Evolutionary conservation across 2,113 vertebrate species (phyloP), one percentile per base, ranked within the genome.

Genomic region (Rhagologus leucostigma): DNA sequence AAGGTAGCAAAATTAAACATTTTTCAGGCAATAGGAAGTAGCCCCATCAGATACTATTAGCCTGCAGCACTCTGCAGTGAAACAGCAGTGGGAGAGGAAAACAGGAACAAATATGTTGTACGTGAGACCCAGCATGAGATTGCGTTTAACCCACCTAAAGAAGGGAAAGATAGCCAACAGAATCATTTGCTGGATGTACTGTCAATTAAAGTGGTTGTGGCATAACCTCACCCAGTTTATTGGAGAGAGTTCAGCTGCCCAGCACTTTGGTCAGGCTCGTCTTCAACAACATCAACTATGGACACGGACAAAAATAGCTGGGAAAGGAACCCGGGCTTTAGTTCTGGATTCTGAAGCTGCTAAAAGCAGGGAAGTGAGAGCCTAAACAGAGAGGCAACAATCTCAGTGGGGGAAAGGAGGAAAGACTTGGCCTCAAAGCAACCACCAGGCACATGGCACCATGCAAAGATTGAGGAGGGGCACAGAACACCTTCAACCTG

Each of bases 51-150:
- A 84, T 88, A 84, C 62, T 33, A 90, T 96, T 96, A 96, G 88
- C 82, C 64, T 42, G 67, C 59, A 86, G 67, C 70, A 82, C 91
- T 95, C 84, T 84, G 90, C 90, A 82, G 82, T 57, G 75, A 74
- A 95, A 89, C 75, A 71, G 41, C 90, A 89, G 86, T 41, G 33
- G 49, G 95, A 91, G 91, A 90, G 47, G 87, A 92, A 84, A 91
- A 84, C 63, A 68, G 83, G 75, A 96, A 95, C 91, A 97, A 97
- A 96, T 89, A 83, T n/a, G 42, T 56, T 93, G 76, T 90, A 96
- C 30, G 19, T 90, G 92, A 77, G 87, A 53, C 52, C 35, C 95
- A 94, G 91, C 65, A 79, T 29, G 77, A 87, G 83, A 64, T 2
- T 32, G 30, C 9, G 17, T 94, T 89, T 96, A 94, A 91, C 71